These are phyloP conservation scores for Hylaea fasciaria DNA, from an alignment of 2,888 invertebrate species.

Conservation along the genomic window DNA sequence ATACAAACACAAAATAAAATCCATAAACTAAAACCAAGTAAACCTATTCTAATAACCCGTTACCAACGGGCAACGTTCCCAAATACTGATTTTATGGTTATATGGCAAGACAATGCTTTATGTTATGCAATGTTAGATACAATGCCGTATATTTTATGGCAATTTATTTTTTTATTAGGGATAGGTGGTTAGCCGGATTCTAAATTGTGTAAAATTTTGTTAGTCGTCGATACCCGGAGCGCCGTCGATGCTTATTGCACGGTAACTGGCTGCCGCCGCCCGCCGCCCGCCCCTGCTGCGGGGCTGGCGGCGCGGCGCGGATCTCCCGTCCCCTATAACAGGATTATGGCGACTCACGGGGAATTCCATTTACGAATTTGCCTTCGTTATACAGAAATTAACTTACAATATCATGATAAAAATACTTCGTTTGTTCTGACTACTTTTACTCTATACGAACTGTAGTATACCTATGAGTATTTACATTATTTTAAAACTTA, in stretches of 20 bases:
- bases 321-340: conserved; percentile 21
- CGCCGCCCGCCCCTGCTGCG: neutral
- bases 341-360: conserved; percentile 31
- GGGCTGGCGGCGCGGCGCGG: conserved; percentile 4
- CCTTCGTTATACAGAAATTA: conserved; percentile 21
- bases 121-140: no score
- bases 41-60: no score
- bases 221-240: conserved; percentile 1
- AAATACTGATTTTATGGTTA: no score
- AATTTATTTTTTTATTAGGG: no score
- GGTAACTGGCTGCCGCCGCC: conserved; percentile 1
- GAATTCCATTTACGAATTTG: conserved; percentile 33
- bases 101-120: no score
- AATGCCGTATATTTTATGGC: no score
- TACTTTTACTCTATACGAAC: neutral
- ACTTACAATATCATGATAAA: conserved; percentile 16
- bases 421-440: conserved; percentile 14
- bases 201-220: neutral
- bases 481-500: no score
- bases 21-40: no score
- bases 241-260: conserved; percentile 1
- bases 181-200: no score
- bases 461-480: no score
- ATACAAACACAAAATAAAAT: no score
- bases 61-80: no score